Conservation (phyloP, 2,113 vertebrate genomes). For the Scomber scombrus region DNA sequence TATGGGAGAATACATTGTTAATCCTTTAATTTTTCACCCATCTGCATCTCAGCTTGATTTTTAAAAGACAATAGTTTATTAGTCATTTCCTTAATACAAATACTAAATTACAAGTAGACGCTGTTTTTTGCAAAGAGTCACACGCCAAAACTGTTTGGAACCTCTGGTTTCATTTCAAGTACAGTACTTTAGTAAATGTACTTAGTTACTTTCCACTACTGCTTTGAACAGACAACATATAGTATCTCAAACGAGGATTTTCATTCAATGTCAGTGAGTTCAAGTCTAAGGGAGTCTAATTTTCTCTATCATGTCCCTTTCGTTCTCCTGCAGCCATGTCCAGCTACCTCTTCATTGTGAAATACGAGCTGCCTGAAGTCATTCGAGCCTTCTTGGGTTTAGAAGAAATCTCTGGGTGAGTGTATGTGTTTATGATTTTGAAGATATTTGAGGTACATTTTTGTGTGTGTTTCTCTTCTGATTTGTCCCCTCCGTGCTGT, state of each 20-base stretch:
- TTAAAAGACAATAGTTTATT: too few species aligned
- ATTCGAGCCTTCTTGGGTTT: conserved; percentile 92
- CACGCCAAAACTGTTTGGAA: too few species aligned
- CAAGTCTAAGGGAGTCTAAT: not conserved
- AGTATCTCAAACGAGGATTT: not conserved
- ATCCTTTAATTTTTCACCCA: too few species aligned
- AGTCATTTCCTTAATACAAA: too few species aligned
- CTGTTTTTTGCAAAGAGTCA: too few species aligned
- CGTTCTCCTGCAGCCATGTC: conserved; percentile 91
- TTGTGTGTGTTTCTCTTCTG: not conserved
- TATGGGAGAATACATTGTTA: too few species aligned
- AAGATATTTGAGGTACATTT: not conserved
- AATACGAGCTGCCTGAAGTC: conserved; percentile 98
- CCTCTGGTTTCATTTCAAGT: too few species aligned
- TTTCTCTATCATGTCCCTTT: not conserved
- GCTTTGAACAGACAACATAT: not conserved
- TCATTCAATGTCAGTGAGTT: too few species aligned
- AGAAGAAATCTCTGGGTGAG: conserved; percentile 92
- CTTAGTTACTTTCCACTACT: too few species aligned
- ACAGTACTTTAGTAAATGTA: too few species aligned
- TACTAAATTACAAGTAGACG: too few species aligned
- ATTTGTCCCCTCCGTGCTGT: conserved; percentile 32
- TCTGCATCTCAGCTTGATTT: too few species aligned
- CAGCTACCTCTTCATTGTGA: conserved; percentile 99
- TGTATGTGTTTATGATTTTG: not conserved